phyloP scores from a whole-genome alignment of 2,113 vertebrate species.

The Xenopus tropicalis region DNA sequence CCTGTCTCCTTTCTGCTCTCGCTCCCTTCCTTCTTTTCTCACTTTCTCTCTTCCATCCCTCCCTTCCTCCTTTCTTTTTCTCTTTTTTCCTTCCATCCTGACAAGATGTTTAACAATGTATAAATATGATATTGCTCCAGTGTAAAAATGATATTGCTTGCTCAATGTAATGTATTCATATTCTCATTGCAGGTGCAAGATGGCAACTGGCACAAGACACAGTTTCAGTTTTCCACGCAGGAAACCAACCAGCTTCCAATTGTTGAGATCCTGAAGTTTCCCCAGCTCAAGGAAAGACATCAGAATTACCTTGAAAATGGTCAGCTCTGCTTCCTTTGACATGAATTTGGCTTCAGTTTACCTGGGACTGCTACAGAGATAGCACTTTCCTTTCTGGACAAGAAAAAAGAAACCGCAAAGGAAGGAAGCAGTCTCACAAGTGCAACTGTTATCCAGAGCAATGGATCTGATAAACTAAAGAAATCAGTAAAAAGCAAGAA shows the following conservation, averaged over 20 bases:
- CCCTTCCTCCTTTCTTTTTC: no score
- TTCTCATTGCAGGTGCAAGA: conserved; percentile 80
- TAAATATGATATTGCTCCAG: no score
- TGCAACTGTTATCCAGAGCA: no score
- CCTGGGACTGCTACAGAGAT: conserved; percentile 41
- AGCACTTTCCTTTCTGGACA: conserved; percentile 22
- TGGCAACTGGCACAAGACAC: conserved; percentile 86
- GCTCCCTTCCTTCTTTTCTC: no score
- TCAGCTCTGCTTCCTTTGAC: conserved; percentile 87
- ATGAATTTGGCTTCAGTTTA: background rate
- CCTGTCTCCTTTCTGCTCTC: no score
- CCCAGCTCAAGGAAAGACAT: conserved; percentile 60
- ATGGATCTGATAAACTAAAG: no score
- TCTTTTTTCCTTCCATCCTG: no score
- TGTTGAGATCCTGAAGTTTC: conserved; percentile 69
- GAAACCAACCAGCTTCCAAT: conserved; percentile 86
- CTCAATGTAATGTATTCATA: no score
- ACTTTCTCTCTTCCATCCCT: no score
- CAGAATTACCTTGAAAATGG: conserved; percentile 80
- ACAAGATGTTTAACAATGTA: no score
- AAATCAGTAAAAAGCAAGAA: conserved; percentile 52
- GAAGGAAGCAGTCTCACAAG: conserved; percentile 9
- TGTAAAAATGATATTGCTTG: no score
- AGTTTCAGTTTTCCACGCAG: conserved; percentile 86
- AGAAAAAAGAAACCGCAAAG: conserved; percentile 3